Evolutionary conservation across 2,888 invertebrate genomes (phyloP), one percentile per base, ranked within the genome.

Genomic region (Frankliniella intonsa): DNA sequence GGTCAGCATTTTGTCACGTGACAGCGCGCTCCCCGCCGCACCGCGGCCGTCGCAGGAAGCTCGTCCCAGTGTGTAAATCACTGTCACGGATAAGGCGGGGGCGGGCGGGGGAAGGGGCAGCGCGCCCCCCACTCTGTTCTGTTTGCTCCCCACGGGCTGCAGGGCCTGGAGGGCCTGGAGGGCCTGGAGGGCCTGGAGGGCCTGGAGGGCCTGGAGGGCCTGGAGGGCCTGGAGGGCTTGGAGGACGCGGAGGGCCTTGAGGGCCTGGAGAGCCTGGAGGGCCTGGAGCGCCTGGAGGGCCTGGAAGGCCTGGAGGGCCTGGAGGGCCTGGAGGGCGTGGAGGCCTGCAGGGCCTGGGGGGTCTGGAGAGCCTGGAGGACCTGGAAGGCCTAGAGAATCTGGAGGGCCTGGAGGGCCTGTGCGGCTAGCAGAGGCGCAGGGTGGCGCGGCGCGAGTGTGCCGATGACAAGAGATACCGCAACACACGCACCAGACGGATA

Each of bases 71-170:
- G 69, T 76, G 69, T 76, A 76, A 76, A 76, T 76, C 69, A 76
- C 69, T 76, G 69, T 76, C 69, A 76, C 22, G 69, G 69, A 76
- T 76, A 76, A 76, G 69, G 69, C 12, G 25, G 25, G 38, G 69
- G 69, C 12, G 25, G 25, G 38, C 2, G 38, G 38, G 38, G 5
- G 38, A 38, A 3, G 38, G 38, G 38, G 38, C 38, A 38, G 3
- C 5, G 3, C 38, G 2, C 38, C 38, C 38, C 38, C 38, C 38
- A 38, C 5, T 38, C 38, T 38, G 38, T 38, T 3, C 38, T 38
- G 38, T 38, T 38, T 38, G 38, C 38, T 38, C 38, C 38, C 38
- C 38, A 5, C 38, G 5, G 38, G 38, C 38, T 38, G 38, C 38
- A 38, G 38, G 38, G 62, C 62, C 62, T n/a, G 62, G 62, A n/a